Conservation (phyloP, 2,888 invertebrate species). For the Drosophila bunnanda region DNA sequence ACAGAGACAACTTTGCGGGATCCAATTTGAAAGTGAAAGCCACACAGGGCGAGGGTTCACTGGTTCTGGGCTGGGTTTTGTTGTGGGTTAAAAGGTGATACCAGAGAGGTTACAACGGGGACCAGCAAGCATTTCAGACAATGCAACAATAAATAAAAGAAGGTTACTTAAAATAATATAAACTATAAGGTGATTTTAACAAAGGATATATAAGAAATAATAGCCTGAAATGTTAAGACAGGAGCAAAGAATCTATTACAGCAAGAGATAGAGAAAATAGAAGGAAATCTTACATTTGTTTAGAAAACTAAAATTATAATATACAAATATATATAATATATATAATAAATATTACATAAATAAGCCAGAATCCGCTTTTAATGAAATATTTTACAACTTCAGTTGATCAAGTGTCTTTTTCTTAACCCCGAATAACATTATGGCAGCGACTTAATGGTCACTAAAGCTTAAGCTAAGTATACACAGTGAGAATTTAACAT, state of each 20-base stretch:
- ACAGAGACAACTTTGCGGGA: constrained; percentile 1
- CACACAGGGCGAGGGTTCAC: constrained; percentile 13
- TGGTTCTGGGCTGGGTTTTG: constrained; percentile 43
- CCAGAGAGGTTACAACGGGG: neutral
- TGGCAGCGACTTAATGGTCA: neutral
- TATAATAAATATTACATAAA: neutral
- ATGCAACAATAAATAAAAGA: neutral
- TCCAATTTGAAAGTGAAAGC: constrained; percentile 47
- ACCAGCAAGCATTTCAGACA: neutral
- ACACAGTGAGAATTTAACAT: neutral
- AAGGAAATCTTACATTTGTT: no score
- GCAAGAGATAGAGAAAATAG: neutral
- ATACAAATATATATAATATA: no score
- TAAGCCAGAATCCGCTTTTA: neutral
- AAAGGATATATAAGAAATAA: neutral
- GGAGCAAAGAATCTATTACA: neutral
- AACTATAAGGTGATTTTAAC: neutral
- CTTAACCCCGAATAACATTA: neutral
- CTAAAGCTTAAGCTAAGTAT: neutral
- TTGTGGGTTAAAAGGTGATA: constrained; percentile 25
- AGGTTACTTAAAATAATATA: neutral
- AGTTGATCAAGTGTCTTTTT: no score
- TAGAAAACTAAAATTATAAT: neutral
- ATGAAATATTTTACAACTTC: neutral
- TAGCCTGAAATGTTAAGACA: neutral